These are phyloP conservation scores for Gavialis gangeticus DNA, from an alignment of 2,113 vertebrate genomes.

Conservation along the genomic window DNA sequence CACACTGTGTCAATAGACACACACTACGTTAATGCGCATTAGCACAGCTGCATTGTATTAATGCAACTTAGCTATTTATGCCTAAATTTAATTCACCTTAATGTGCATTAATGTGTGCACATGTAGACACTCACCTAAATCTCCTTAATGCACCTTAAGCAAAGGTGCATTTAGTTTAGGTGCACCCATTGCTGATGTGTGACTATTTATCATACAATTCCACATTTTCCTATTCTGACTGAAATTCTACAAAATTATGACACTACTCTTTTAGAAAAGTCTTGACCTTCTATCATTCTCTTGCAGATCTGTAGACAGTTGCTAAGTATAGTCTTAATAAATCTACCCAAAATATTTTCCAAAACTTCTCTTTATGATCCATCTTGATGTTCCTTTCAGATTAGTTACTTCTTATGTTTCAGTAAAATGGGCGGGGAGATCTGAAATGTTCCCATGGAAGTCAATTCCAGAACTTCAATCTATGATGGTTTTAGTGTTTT, in stretches of 20 bases:
- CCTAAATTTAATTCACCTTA: too few relatives aligned
- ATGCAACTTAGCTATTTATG: too few relatives aligned
- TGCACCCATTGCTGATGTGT: background rate
- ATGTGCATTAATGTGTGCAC: too few relatives aligned
- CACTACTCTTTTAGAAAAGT: background rate
- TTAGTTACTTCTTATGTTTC: background rate
- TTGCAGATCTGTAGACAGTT: background rate
- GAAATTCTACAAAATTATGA: background rate
- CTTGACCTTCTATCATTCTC: background rate
- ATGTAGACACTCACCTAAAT: too few relatives aligned
- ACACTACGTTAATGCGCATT: too few relatives aligned
- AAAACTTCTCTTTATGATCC: background rate
- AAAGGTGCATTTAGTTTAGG: too few relatives aligned
- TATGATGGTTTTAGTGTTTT: background rate
- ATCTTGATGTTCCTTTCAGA: background rate
- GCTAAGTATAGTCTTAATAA: background rate
- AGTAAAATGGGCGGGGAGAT: background rate
- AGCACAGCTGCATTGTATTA: too few relatives aligned
- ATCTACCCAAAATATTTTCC: background rate
- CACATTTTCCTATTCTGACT: background rate
- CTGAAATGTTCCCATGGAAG: background rate
- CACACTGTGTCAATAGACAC: too few relatives aligned
- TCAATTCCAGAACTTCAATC: background rate
- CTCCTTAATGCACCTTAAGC: too few relatives aligned
- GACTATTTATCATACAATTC: background rate